Evolutionary conservation across 2,797 vertebrate genomes (phyloP).

Genomic region (Rhynchotus rufescens): DNA sequence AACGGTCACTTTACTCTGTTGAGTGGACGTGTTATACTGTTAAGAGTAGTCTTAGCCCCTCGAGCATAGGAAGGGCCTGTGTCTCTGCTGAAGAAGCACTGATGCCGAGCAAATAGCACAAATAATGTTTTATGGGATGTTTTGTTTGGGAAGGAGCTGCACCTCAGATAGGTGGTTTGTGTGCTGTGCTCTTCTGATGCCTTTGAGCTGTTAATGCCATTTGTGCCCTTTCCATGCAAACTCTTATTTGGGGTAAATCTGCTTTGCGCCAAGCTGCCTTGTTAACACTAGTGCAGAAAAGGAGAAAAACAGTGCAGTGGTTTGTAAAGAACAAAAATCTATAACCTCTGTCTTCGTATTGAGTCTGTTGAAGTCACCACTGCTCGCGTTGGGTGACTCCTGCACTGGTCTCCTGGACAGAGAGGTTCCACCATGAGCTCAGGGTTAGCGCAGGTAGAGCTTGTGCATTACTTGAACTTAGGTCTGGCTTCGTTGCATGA

Average conservation of each 20-base stretch:
- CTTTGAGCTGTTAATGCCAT: background rate
- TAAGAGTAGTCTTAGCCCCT: background rate
- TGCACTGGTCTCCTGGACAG: background rate
- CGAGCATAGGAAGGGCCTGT: background rate
- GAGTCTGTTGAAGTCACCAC: background rate
- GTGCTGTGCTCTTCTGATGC: background rate
- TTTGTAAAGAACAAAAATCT: background rate
- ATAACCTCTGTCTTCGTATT: background rate
- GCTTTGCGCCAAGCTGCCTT: background rate
- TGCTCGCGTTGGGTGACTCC: background rate
- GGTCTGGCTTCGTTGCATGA: background rate
- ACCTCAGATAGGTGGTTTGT: background rate
- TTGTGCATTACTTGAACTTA: background rate
- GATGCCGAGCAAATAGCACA: background rate
- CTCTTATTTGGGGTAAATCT: background rate
- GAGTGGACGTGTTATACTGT: background rate
- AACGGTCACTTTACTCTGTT: background rate
- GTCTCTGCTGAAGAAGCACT: background rate
- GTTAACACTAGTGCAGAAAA: background rate
- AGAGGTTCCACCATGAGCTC: background rate
- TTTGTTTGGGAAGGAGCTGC: background rate
- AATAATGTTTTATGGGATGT: background rate
- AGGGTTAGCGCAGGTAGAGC: background rate
- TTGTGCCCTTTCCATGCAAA: background rate
- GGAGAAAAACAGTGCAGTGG: no score